A percentile compares a stretch with the other conserved stretches of the same genome.
These are phyloP conservation scores for Deilephila porcellus DNA, from an alignment of 2,888 invertebrate genomes.

Conservation along the genomic window DNA sequence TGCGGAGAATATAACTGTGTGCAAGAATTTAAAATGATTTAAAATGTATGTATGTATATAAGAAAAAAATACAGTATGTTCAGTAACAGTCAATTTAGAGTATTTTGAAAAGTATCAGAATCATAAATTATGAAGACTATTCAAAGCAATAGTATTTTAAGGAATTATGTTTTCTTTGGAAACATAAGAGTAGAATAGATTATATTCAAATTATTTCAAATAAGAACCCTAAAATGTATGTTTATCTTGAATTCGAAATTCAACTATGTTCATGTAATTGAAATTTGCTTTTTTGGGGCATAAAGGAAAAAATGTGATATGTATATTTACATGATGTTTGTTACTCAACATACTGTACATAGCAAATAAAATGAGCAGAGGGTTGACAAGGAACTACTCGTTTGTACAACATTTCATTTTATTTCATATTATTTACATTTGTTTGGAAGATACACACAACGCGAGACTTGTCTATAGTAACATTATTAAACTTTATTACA, in stretches of 20 bases:
- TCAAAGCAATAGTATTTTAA: no score
- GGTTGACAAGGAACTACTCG: slow-evolving; percentile 28
- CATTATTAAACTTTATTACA: background rate
- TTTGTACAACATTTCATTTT: slow-evolving; percentile 36
- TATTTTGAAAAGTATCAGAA: no score
- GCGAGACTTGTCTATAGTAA: slow-evolving; percentile 2
- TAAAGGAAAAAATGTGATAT: no score
- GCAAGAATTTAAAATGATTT: slow-evolving; percentile 2
- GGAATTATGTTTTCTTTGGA: no score
- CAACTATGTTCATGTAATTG: no score
- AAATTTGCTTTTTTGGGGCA: no score
- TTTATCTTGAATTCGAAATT: no score
- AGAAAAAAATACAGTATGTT: slow-evolving; percentile 19
- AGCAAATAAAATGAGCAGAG: slow-evolving; percentile 36
- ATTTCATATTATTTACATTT: slow-evolving; percentile 42
- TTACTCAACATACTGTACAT: slow-evolving; percentile 28
- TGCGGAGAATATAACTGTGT: background rate
- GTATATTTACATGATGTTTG: background rate
- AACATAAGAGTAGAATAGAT: no score
- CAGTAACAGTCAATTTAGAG: background rate
- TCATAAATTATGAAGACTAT: no score
- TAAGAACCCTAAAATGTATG: no score
- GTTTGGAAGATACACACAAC: slow-evolving; percentile 36
- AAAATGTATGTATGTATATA: background rate
- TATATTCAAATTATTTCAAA: no score